phyloP scores from a whole-genome alignment of 2,797 vertebrate genomes.

The Dendrocincla tyrannina region DNA sequence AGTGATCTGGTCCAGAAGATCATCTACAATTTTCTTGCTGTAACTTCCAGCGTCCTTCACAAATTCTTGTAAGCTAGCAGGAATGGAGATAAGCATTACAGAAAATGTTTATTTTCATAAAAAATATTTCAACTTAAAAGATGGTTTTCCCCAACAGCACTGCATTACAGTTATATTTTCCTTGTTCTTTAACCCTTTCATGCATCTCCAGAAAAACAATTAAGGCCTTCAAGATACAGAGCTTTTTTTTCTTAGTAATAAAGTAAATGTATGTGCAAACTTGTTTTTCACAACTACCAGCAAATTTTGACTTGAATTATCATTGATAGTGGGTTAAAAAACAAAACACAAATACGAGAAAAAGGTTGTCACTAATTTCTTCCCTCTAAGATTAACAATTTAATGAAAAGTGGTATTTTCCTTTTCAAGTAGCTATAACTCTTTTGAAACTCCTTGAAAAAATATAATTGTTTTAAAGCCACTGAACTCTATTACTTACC shows the following conservation, averaged over 20 bases:
- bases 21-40: conserved; percentile 89
- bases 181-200: background rate
- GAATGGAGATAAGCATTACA: background rate
- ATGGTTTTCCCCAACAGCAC: background rate
- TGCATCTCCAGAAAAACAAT: background rate
- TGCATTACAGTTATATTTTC: background rate
- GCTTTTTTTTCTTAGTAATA: background rate
- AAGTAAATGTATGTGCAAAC: background rate
- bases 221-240: background rate
- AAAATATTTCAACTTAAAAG: background rate
- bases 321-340: background rate
- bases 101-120: background rate
- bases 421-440: background rate
- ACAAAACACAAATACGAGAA: background rate
- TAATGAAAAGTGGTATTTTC: background rate
- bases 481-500: background rate
- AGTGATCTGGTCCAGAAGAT: conserved; percentile 95
- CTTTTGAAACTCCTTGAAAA: background rate
- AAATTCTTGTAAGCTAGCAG: conserved; percentile 92
- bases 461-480: background rate
- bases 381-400: background rate
- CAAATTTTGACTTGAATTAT: background rate
- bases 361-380: background rate
- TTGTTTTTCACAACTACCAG: background rate
- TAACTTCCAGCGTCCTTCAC: conserved; percentile 90